Evolutionary conservation across 2,888 invertebrate species (phyloP), one percentile per base, ranked within the genome.

Genomic region (Tipula helvola): DNA sequence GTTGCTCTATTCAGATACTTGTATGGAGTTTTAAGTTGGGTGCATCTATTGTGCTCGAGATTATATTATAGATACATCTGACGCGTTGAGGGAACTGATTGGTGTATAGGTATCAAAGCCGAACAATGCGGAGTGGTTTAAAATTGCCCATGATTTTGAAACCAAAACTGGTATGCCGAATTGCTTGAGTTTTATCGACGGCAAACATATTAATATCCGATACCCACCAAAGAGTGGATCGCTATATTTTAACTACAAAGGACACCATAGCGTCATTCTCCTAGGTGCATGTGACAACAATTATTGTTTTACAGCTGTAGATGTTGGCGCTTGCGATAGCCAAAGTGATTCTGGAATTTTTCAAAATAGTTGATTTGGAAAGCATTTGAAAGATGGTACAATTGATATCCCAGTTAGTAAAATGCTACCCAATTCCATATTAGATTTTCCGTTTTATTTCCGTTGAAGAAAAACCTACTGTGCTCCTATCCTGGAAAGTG

Each of bases 41-140:
- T 28, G 28, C 2, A 28, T 28, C 28, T 28, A 28, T 2, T 28
- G 28, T 28, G 28, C 28, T 1, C 1, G 28, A 28, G 28, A 28
- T 28, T 28, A 28, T 28, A 28, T 28, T 28, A n/a, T n/a, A 28
- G 28, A 28, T 28, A 28, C 28, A 28, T 1, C 1, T 28, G 28
- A 28, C 28, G 28, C 28, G 28, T 28, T 28, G 1, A 1, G 28
- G 28, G 28, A 1, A 28, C 28, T 28, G 1, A 28, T 1, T 28
- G 28, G 28, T 28, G 28, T 86, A 42, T 88, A 88, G 87, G 71
- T 88, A 86, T 87, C 88, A 18, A 57, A 57, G 57, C 88, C 87
- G n/a, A 87, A 83, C 42, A 86, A 86, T 87, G 36, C 44, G 12
- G 88, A 88, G 28, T 89, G 88, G 89, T 10, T 85, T 85, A 86